Evolutionary conservation across 2,888 invertebrate species (phyloP).

Genomic region (Brachypterus glaber): DNA sequence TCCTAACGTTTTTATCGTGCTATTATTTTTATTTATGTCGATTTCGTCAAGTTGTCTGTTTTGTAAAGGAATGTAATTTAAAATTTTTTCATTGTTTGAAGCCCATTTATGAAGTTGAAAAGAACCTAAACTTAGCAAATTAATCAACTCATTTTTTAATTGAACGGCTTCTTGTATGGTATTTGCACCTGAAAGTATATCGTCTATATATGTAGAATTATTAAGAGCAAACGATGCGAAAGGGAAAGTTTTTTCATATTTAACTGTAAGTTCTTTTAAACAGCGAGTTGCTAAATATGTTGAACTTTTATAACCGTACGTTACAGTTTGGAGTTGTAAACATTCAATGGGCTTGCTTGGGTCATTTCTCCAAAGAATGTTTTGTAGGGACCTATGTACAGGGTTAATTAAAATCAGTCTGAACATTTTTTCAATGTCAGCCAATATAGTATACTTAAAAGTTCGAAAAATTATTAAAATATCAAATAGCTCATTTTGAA

Average conservation of each 20-base stretch:
- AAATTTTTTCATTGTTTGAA: not conserved
- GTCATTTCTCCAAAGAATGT: constrained; percentile 15
- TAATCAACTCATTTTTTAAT: constrained; percentile 6
- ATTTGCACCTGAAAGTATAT: constrained; percentile 11
- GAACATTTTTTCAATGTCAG: constrained; percentile 18
- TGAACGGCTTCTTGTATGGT: not conserved
- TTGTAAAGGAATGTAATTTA: not conserved
- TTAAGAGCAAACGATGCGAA: constrained; percentile 11
- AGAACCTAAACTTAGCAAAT: constrained; percentile 5
- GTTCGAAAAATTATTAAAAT: constrained; percentile 15
- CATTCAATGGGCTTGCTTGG: constrained; percentile 5
- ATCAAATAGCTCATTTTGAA: constrained; percentile 17
- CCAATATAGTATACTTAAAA: constrained; percentile 11
- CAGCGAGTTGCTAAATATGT: constrained; percentile 14
- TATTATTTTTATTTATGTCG: not conserved
- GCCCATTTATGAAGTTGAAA: constrained; percentile 16
- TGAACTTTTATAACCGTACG: constrained; percentile 14
- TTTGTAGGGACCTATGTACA: constrained; percentile 12
- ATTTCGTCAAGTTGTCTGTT: not conserved
- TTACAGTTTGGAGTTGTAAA: constrained; percentile 14
- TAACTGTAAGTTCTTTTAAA: constrained; percentile 11
- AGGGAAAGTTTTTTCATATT: constrained; percentile 8
- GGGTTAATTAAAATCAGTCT: constrained; percentile 11
- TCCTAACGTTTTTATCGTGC: not conserved
- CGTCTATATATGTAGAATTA: constrained; percentile 15